Evolutionary conservation across 2,113 vertebrate species (phyloP).

Genomic region (Eidolon helvum): DNA sequence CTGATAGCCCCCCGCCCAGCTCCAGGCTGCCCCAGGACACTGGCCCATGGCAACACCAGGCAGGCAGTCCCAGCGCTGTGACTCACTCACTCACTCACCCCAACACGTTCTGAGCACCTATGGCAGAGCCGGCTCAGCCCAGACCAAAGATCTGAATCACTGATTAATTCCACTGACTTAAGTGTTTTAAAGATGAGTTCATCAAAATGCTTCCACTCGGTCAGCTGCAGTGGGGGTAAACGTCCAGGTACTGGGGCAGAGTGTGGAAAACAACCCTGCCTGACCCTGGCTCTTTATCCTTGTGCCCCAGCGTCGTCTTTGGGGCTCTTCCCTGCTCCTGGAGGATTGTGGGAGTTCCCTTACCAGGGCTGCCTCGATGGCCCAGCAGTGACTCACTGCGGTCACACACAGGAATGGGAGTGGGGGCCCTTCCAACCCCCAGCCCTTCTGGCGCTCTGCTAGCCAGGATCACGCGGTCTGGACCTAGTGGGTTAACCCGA

Average conservation of each 20-base stretch:
- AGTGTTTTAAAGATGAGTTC: background rate
- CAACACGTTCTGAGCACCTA: background rate
- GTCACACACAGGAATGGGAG: conserved; percentile 31
- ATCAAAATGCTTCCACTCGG: background rate
- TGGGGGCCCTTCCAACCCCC: background rate
- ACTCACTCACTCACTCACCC: background rate
- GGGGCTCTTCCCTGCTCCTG: background rate
- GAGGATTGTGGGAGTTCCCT: background rate
- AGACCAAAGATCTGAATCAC: background rate
- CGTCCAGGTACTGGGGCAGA: background rate
- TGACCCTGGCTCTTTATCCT: background rate
- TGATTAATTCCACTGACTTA: background rate
- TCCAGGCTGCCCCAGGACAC: background rate
- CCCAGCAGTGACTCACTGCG: conserved; percentile 61
- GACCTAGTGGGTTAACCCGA: background rate
- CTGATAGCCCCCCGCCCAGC: no score
- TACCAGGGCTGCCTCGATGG: background rate
- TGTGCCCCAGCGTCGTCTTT: background rate
- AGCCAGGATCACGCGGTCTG: background rate
- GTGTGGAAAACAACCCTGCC: background rate
- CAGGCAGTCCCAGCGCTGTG: background rate
- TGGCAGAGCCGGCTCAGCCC: no score
- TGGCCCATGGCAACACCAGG: background rate
- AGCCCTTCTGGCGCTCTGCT: background rate
- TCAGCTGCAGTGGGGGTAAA: no score